These are phyloP conservation scores for Hassar affinis DNA, from an alignment of 2,113 vertebrate species.

Conservation along the genomic window DNA sequence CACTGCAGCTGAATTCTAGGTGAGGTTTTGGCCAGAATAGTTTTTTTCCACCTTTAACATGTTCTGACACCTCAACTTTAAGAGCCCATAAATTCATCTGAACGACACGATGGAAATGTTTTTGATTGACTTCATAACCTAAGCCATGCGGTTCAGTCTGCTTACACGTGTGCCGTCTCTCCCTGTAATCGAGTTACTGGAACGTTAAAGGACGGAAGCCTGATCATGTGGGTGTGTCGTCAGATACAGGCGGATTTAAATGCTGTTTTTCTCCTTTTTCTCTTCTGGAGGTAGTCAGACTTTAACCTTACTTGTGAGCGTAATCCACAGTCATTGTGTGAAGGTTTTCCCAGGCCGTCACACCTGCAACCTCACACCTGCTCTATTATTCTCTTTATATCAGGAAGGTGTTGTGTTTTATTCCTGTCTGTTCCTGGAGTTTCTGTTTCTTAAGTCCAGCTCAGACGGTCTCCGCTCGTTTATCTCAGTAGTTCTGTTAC, in stretches of 20 bases:
- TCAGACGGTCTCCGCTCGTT: background rate
- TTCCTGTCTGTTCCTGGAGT: background rate
- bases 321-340: background rate
- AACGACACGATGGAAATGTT: background rate
- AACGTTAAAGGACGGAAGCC: no score
- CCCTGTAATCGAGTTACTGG: no score
- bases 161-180: no score
- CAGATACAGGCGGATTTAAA: background rate
- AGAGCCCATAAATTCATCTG: no score
- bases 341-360: background rate
- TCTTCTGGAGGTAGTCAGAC: no score
- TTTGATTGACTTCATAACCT: no score
- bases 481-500: background rate
- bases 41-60: background rate
- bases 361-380: background rate
- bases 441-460: background rate
- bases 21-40: no score
- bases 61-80: background rate
- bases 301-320: no score
- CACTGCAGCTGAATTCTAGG: no score
- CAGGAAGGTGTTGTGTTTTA: background rate
- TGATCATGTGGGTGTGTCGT: no score
- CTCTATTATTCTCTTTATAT: background rate
- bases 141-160: no score
- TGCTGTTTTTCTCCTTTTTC: background rate